phyloP scores from a whole-genome alignment of 2,888 invertebrate genomes.

The Pardosa pseudoannulata region DNA sequence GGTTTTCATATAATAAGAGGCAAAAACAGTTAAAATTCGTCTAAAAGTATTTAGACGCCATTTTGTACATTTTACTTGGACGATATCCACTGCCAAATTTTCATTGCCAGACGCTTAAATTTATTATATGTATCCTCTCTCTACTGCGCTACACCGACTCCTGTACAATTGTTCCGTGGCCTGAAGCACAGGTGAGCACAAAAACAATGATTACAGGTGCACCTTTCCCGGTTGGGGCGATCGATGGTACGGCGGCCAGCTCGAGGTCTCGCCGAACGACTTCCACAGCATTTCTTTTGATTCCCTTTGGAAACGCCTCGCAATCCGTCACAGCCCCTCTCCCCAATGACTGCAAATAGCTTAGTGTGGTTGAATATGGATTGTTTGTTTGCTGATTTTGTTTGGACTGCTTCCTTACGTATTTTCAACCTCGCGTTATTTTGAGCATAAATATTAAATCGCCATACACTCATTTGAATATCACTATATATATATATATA shows the following conservation, averaged over 20 bases:
- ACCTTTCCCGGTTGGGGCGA: background rate
- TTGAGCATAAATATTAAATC: too few relatives aligned
- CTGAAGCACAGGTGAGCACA: slow-evolving; percentile 11
- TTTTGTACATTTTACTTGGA: too few relatives aligned
- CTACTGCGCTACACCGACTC: background rate
- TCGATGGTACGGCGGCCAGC: background rate
- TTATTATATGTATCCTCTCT: too few relatives aligned
- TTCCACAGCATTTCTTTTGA: background rate
- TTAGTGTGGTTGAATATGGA: background rate
- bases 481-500: too few relatives aligned
- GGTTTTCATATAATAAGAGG: too few relatives aligned
- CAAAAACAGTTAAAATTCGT: too few relatives aligned
- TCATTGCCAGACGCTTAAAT: too few relatives aligned
- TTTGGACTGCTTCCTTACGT: too few relatives aligned
- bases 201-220: slow-evolving; percentile 42
- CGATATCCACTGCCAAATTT: too few relatives aligned
- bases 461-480: too few relatives aligned
- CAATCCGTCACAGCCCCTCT: background rate
- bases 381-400: background rate
- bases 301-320: background rate
- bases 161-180: slow-evolving; percentile 21
- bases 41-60: too few relatives aligned
- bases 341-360: background rate
- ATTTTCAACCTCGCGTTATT: too few relatives aligned
- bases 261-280: background rate